Conservation (phyloP, 1,140 invertebrate genomes). For the Sarcophaga peregrina region DNA sequence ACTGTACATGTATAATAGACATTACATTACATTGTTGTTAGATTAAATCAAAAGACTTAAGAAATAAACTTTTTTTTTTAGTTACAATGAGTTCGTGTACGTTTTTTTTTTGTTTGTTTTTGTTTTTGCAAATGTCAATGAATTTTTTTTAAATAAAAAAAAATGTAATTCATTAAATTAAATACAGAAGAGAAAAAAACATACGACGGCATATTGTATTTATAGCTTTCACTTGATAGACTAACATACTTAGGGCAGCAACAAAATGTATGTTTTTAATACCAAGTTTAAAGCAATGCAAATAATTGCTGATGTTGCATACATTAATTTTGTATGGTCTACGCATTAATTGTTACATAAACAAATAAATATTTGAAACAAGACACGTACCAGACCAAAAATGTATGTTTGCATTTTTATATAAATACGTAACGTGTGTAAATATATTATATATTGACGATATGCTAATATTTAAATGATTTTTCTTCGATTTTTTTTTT, state of each 20-base stretch:
- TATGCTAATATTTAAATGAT: too few species aligned
- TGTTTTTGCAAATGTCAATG: not conserved
- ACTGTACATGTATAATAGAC: too few species aligned
- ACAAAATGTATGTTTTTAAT: not conserved
- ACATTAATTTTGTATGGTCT: not conserved
- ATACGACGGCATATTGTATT: not conserved
- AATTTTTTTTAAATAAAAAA: not conserved
- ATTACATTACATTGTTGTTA: too few species aligned
- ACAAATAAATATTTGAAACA: not conserved
- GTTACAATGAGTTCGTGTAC: too few species aligned
- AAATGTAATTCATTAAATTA: not conserved
- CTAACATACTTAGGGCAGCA: not conserved
- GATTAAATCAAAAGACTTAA: too few species aligned
- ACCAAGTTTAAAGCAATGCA: conserved; percentile 8
- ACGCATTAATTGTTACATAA: conserved; percentile 19
- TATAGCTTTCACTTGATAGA: not conserved
- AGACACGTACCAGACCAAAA: not conserved
- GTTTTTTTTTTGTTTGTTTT: too few species aligned
- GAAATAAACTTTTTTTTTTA: too few species aligned
- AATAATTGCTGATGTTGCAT: not conserved
- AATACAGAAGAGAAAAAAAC: not conserved
- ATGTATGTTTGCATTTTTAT: conserved; percentile 3
- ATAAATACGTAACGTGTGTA: not conserved
- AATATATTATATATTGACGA: too few species aligned
- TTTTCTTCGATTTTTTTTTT: too few species aligned